These are phyloP conservation scores for Montipora cactus DNA, from an alignment of 64 coral and sea anemone genomes.

Conservation along the genomic window DNA sequence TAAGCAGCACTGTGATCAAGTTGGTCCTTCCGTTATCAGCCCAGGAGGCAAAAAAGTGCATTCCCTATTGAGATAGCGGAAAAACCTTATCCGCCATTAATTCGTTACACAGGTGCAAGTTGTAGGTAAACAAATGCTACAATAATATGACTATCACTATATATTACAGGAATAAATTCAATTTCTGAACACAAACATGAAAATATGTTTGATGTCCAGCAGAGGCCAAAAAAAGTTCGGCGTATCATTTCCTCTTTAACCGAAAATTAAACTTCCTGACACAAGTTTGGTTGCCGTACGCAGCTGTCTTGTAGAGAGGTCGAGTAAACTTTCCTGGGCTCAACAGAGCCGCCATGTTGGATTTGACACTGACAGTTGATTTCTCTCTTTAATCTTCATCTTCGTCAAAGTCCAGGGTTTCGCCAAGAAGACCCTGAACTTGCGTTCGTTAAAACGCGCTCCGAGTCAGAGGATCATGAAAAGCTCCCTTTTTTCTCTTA, in stretches of 20 bases:
- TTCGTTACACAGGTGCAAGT: background rate
- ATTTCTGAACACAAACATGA: background rate
- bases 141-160: background rate
- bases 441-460: too few species aligned
- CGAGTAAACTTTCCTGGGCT: too few species aligned
- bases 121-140: background rate
- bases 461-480: too few species aligned
- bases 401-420: too few species aligned
- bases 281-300: too few species aligned
- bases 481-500: too few species aligned
- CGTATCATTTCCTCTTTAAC: background rate
- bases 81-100: background rate
- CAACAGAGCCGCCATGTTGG: too few species aligned
- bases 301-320: too few species aligned
- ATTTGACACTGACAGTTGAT: too few species aligned
- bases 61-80: background rate
- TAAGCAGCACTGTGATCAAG: background rate
- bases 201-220: background rate
- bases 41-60: background rate
- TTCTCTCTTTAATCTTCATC: too few species aligned
- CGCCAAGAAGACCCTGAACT: too few species aligned
- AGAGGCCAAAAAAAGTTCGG: background rate
- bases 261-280: background rate
- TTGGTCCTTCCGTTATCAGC: background rate
- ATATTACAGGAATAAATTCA: background rate